phyloP scores from a whole-genome alignment of 2,797 vertebrate species.

The Decapterus maruadsi region DNA sequence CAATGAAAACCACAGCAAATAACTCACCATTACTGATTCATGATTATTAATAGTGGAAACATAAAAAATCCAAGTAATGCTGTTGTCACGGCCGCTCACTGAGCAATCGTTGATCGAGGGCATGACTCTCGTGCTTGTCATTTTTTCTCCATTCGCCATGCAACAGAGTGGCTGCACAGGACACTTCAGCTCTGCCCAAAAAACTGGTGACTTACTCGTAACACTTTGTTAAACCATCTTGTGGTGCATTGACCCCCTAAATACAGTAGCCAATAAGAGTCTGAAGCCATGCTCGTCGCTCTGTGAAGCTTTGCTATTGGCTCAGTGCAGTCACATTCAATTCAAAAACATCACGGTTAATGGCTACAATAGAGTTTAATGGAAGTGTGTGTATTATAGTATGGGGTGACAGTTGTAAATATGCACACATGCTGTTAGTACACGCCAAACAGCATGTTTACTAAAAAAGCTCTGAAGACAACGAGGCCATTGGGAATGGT shows the following conservation, averaged over 20 bases:
- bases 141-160: not conserved
- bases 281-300: not conserved
- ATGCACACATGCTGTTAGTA: no score
- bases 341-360: not conserved
- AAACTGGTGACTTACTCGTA: conserved; percentile 5
- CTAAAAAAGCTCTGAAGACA: not conserved
- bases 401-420: not conserved
- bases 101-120: conserved; percentile 15
- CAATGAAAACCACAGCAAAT: conserved; percentile 4
- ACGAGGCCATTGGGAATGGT: not conserved
- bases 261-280: not conserved
- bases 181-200: not conserved
- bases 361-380: not conserved
- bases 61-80: conserved; percentile 31
- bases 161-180: not conserved
- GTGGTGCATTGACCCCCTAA: not conserved
- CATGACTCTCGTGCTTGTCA: not conserved
- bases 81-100: conserved; percentile 28
- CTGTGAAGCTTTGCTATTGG: not conserved
- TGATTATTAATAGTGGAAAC: conserved; percentile 39
- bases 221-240: conserved; percentile 14
- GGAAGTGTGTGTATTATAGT: not conserved
- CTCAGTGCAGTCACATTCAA: not conserved
- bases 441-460: not conserved
- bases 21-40: conserved; percentile 5